These are phyloP conservation scores for Colletes latitarsis DNA, from an alignment of 1,140 invertebrate species.

Conservation along the genomic window DNA sequence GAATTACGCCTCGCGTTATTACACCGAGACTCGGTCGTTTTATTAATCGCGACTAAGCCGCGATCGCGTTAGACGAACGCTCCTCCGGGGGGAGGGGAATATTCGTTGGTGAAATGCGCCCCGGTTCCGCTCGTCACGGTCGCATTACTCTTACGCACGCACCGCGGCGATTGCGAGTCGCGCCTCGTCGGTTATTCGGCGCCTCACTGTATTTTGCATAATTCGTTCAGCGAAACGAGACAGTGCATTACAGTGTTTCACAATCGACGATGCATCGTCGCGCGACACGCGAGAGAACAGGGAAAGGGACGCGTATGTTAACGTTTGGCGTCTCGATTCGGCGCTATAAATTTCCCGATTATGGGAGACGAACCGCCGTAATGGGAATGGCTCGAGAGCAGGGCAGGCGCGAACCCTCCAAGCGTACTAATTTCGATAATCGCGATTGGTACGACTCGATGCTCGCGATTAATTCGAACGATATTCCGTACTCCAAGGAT, in stretches of 20 bases:
- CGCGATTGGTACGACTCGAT: no score
- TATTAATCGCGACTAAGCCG: conserved; percentile 4
- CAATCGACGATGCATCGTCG: not conserved
- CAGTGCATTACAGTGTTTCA: not conserved
- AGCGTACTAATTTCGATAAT: no score
- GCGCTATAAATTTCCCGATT: no score
- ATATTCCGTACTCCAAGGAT: no score
- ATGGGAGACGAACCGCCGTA: no score
- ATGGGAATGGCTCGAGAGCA: no score
- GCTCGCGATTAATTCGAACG: no score
- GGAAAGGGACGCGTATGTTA: no score
- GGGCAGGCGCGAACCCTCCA: no score
- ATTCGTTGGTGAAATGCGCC: not conserved
- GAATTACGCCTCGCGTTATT: conserved; percentile 47
- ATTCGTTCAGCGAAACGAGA: conserved; percentile 47
- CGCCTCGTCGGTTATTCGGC: conserved; percentile 20
- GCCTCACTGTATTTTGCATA: conserved; percentile 54
- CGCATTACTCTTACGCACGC: conserved; percentile 29
- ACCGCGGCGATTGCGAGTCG: not conserved
- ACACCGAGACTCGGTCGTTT: not conserved
- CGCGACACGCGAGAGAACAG: no score
- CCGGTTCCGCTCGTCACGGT: not conserved
- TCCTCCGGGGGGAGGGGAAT: not conserved
- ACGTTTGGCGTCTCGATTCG: no score
- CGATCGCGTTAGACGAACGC: conserved; percentile 7